These are phyloP conservation scores for Piliocolobus tephrosceles DNA, from an alignment of 2,113 vertebrate genomes.

Conservation along the genomic window DNA sequence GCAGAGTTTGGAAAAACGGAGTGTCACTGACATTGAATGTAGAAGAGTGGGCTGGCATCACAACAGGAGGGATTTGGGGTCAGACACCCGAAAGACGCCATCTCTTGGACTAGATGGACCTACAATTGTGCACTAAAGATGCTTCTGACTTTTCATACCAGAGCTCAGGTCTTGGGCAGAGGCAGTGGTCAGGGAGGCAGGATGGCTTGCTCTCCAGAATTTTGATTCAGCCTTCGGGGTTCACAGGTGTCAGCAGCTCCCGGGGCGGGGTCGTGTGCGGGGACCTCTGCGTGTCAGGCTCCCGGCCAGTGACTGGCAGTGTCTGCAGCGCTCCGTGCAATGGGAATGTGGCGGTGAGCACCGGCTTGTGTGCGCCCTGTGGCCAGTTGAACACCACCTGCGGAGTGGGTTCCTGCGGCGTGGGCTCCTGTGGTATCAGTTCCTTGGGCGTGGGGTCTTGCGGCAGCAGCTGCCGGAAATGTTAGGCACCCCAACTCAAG, in stretches of 20 bases:
- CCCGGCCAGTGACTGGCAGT: background rate
- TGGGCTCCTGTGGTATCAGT: conserved; percentile 55
- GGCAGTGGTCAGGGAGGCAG: rapidly evolving
- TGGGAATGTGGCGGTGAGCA: conserved; percentile 65
- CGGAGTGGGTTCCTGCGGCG: background rate
- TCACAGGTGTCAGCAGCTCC: conserved; percentile 73
- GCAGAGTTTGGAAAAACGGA: background rate
- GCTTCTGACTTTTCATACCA: background rate
- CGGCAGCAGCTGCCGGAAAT: conserved; percentile 58
- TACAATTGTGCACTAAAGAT: background rate
- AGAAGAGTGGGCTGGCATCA: background rate
- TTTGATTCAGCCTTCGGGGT: background rate
- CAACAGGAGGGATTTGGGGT: background rate
- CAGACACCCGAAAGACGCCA: background rate
- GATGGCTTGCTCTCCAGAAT: background rate
- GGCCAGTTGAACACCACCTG: background rate
- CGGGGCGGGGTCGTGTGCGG: conserved; percentile 44
- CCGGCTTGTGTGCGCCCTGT: conserved; percentile 31
- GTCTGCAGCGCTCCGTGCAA: conserved; percentile 67
- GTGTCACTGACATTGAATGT: background rate
- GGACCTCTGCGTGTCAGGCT: conserved; percentile 46
- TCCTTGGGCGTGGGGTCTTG: conserved; percentile 53
- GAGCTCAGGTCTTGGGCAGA: background rate
- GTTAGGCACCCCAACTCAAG: background rate
- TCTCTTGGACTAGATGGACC: background rate